These are phyloP conservation scores for Petrocephalus sullivani DNA, from an alignment of 2,797 vertebrate genomes.

Conservation along the genomic window DNA sequence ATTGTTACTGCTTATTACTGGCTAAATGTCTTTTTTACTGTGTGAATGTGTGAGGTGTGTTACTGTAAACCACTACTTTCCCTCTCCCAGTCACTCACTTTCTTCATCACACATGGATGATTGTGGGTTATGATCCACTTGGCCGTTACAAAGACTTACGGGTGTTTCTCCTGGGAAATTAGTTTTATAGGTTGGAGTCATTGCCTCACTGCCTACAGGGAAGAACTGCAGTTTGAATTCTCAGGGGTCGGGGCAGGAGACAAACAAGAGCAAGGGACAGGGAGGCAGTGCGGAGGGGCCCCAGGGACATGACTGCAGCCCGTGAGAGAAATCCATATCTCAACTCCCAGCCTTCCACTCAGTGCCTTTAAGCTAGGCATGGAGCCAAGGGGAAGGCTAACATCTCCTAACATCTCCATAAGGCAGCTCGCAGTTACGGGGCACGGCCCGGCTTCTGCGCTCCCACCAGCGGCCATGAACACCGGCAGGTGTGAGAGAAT, in stretches of 20 bases:
- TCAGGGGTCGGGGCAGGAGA: neutral
- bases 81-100: neutral
- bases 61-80: neutral
- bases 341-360: slow-evolving; percentile 35
- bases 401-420: slow-evolving; percentile 70
- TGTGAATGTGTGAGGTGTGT: neutral
- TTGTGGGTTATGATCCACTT: neutral
- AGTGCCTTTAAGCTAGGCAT: slow-evolving; percentile 55
- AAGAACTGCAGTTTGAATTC: neutral
- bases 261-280: neutral
- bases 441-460: slow-evolving; percentile 65
- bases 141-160: neutral
- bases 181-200: neutral
- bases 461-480: slow-evolving; percentile 76
- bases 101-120: neutral
- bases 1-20: neutral
- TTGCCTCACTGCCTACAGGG: neutral
- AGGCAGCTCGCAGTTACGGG: slow-evolving; percentile 51
- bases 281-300: slow-evolving; percentile 29
- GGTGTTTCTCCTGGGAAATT: neutral
- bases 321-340: slow-evolving; percentile 55
- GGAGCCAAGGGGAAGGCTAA: slow-evolving; percentile 64
- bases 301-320: slow-evolving; percentile 63
- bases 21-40: neutral
- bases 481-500: slow-evolving; percentile 72